A percentile compares a stretch with the other conserved stretches of the same genome.
phyloP scores from a whole-genome alignment of 2,888 invertebrate species.

The Eupithecia vulgata region DNA sequence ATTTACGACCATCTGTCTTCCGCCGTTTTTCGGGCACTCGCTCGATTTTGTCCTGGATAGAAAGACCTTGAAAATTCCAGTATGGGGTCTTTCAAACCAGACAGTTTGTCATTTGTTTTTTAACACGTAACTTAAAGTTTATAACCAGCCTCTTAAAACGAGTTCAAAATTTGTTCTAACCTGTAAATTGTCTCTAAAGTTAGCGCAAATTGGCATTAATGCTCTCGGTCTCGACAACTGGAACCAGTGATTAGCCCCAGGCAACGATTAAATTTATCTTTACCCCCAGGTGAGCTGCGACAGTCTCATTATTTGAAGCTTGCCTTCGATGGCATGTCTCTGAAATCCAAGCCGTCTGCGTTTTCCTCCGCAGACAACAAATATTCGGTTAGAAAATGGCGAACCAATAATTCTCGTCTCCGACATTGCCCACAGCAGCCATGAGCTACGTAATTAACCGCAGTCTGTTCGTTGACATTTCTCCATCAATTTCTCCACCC shows the following conservation, averaged over 20 bases:
- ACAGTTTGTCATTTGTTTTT: neutral
- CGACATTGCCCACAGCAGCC: constrained; percentile 37
- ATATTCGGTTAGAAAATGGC: constrained; percentile 45
- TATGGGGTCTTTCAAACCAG: neutral
- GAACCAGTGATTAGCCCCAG: constrained; percentile 19
- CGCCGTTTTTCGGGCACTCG: constrained; percentile 47
- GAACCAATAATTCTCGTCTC: constrained; percentile 44
- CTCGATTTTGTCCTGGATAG: constrained; percentile 13
- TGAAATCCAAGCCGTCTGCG: constrained; percentile 33
- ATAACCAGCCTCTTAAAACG: neutral
- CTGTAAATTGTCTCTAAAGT: neutral
- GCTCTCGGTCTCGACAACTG: neutral
- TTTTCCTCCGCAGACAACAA: constrained; percentile 33
- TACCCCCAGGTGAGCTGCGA: constrained; percentile 11
- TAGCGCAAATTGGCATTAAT: neutral
- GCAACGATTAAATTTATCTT: neutral
- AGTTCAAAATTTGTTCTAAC: neutral
- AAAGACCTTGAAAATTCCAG: constrained; percentile 1
- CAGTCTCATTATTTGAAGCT: constrained; percentile 19
- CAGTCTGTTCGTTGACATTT: constrained; percentile 71
- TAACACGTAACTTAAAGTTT: neutral
- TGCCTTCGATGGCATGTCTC: constrained; percentile 23
- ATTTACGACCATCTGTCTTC: constrained; percentile 58
- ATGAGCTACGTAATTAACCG: constrained; percentile 72
- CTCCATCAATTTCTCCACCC: constrained; percentile 75